Evolutionary conservation across 1,140 invertebrate species (phyloP).

Genomic region (Orchesella cincta): DNA sequence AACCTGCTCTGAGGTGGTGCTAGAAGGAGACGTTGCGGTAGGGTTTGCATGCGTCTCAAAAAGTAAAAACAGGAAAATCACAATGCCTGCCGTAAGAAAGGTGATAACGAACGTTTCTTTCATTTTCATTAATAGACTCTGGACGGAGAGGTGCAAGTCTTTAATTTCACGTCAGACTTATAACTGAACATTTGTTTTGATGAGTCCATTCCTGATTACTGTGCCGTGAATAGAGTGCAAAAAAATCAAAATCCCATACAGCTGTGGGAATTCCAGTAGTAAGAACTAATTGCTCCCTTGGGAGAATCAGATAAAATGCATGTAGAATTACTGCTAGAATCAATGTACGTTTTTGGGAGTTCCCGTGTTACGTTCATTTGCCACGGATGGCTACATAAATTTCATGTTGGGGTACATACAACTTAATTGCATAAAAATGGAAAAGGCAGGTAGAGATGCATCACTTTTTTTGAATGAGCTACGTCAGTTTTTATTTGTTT

Average conservation of each 20-base stretch:
- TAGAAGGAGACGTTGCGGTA: no score
- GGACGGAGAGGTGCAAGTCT: no score
- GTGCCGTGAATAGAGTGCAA: slow-evolving; percentile 1
- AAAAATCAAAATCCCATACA: background rate
- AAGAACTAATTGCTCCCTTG: background rate
- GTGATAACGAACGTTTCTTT: no score
- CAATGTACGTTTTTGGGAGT: background rate
- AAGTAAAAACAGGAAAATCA: no score
- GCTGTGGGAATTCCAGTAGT: slow-evolving; percentile 1
- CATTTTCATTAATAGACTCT: no score
- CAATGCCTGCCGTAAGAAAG: no score
- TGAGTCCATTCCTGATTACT: no score
- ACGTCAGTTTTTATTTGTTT: no score
- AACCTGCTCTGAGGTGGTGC: no score
- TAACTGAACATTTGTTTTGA: background rate
- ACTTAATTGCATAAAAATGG: background rate
- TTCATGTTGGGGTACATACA: background rate
- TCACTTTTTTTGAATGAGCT: no score
- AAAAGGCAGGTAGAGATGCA: no score
- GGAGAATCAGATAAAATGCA: slow-evolving; percentile 11
- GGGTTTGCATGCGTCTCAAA: no score
- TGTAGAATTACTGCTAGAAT: slow-evolving; percentile 10
- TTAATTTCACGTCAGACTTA: background rate
- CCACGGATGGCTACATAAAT: background rate
- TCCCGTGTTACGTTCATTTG: background rate